Evolutionary conservation across 2,888 invertebrate genomes (phyloP).

Genomic region (Heliconius cydno): DNA sequence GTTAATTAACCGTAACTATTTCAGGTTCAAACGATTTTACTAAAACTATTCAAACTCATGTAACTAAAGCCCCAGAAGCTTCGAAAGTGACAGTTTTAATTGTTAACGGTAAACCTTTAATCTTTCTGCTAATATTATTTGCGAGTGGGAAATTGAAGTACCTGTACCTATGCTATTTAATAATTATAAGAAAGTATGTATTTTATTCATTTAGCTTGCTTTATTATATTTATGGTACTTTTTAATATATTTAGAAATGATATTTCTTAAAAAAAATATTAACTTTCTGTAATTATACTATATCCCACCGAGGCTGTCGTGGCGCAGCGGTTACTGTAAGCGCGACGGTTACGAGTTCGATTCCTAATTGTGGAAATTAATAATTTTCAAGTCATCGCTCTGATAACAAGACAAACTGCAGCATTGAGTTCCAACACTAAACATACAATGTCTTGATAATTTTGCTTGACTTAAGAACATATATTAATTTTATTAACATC

Average conservation of each 20-base stretch:
- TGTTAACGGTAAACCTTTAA: slow-evolving; percentile 21
- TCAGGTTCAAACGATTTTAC: slow-evolving; percentile 9
- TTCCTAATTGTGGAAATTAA: too few species aligned
- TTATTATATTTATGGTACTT: not conserved
- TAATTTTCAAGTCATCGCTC: too few species aligned
- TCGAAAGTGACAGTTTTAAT: slow-evolving; percentile 23
- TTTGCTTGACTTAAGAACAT: too few species aligned
- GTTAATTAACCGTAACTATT: slow-evolving; percentile 13
- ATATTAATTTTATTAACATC: too few species aligned
- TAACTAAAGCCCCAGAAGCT: slow-evolving; percentile 18
- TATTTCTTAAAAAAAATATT: too few species aligned
- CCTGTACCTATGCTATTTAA: not conserved
- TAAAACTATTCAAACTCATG: slow-evolving; percentile 11
- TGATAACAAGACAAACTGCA: too few species aligned
- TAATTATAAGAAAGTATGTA: not conserved
- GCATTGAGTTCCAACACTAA: too few species aligned
- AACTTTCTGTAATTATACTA: too few species aligned
- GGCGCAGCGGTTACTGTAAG: too few species aligned
- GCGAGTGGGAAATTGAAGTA: not conserved
- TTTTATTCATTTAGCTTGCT: not conserved
- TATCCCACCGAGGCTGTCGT: too few species aligned
- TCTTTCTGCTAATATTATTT: slow-evolving; percentile 21
- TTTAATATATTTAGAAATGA: not conserved
- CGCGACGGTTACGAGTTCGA: too few species aligned
- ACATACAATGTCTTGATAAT: too few species aligned